A percentile compares a stretch with the other conserved stretches of the same genome.
Conservation (phyloP, 2,113 vertebrate species). For the Tetrax tetrax region DNA sequence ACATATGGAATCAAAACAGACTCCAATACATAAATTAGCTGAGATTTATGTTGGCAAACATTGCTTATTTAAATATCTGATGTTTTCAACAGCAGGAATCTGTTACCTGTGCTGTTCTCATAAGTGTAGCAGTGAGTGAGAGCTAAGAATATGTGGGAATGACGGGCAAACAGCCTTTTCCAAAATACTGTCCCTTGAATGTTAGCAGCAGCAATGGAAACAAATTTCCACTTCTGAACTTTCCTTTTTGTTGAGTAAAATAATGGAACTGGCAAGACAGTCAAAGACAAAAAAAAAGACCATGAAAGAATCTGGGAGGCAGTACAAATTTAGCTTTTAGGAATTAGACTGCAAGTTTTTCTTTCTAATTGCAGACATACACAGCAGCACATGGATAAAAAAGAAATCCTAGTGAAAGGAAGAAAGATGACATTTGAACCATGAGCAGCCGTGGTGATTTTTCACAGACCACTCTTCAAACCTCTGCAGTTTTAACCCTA, state of each 20-base stretch:
- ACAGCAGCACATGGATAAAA: neutral
- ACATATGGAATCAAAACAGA: neutral
- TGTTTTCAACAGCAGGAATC: neutral
- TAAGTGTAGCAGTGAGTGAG: neutral
- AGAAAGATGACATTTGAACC: neutral
- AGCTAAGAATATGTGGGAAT: neutral
- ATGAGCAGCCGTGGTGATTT: neutral
- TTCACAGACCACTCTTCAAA: neutral
- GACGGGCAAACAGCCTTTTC: neutral
- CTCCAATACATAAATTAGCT: neutral
- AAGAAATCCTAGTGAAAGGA: neutral
- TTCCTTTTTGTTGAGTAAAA: neutral
- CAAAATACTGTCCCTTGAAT: neutral
- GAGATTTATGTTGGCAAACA: neutral
- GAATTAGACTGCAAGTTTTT: neutral
- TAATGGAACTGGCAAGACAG: neutral
- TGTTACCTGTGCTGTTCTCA: neutral
- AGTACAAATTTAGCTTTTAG: neutral
- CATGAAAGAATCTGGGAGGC: neutral
- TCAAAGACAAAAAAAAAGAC: neutral
- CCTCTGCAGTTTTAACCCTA: neutral
- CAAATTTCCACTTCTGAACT: neutral
- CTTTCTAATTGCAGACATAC: neutral
- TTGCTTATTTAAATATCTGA: neutral
- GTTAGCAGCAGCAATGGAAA: neutral